Evolutionary conservation across 2,888 invertebrate genomes (phyloP).

Genomic region (Dilophus febrilis): DNA sequence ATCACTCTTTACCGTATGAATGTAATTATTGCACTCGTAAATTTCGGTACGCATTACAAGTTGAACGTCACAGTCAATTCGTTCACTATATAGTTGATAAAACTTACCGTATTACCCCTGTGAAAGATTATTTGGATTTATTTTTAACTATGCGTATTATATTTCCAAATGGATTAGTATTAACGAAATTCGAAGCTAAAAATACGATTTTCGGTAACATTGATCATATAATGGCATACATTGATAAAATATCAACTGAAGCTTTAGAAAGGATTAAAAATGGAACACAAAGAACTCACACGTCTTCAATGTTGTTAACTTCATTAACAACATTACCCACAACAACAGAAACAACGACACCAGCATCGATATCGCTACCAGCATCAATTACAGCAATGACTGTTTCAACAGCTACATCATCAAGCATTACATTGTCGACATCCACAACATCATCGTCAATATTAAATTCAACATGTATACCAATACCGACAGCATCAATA

Average conservation of each 20-base stretch:
- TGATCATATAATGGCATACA: constrained; percentile 11
- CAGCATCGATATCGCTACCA: no score
- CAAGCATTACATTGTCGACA: no score
- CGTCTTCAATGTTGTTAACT: no score
- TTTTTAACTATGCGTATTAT: constrained; percentile 15
- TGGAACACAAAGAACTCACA: neutral
- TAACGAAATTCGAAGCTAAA: constrained; percentile 18
- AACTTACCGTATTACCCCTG: neutral
- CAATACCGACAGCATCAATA: no score
- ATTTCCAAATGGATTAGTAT: constrained; percentile 21
- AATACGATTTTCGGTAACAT: constrained; percentile 13
- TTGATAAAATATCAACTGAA: no score
- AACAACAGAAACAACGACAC: neutral
- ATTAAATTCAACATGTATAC: no score
- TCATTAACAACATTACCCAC: neutral
- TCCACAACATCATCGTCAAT: no score
- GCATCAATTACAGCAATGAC: no score
- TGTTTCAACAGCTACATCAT: no score
- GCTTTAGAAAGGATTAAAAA: no score
- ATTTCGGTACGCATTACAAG: no score
- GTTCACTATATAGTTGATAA: neutral
- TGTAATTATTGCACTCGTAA: neutral
- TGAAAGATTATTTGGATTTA: neutral
- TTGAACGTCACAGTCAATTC: no score
- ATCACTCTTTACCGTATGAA: neutral